Evolutionary conservation across 2,888 invertebrate genomes (phyloP), one percentile per base, ranked within the genome.

Genomic region (Xylota sylvarum): DNA sequence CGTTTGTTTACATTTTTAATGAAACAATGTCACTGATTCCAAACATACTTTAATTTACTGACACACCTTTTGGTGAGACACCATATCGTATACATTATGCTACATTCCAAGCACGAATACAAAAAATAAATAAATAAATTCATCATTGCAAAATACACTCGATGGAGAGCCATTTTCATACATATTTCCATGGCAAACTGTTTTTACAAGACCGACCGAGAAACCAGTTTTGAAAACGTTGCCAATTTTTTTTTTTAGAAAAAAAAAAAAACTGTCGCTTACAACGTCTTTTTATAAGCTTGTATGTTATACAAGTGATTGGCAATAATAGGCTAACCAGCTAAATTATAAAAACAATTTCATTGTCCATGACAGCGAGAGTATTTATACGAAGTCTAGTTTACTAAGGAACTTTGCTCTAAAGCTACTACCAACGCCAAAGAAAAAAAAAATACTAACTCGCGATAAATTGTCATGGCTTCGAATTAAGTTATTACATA

Each of bases 211-310:
- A 4, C 30, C 19, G 30, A 23, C 50, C 10, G 23, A 19, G 30
- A 52, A 52, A 43, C 52, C 52, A 52, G 52, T 52, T 52, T 52
- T 52, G 7, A 52, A 52, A 52, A 52, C 5, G 27, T 52, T 19
- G 27, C 52, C 52, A 52, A 52, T 52, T 30, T 52, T 10, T 30
- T 52, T 10, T n/a, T n/a, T n/a, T n/a, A n/a, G n/a, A 37, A 7
- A 9, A 48, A 19, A 48, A 48, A 48, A n/a, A 43, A 48, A 43
- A 40, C n/a, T n/a, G 17, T 19, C 19, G 19, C 48, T 52, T 52
- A 52, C 52, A 52, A 10, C 5, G 23, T 0, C 19, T 52, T 52
- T 52, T 52, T 52, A 12, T 52, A 40, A 10, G n/a, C n/a, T n/a
- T 43, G 5, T 6, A 6, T 14, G 5, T 43, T 43, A 14, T 43